Evolutionary conservation across 92 coral and sea anemone species (phyloP).

Genomic region (Meandrina meandrites): DNA sequence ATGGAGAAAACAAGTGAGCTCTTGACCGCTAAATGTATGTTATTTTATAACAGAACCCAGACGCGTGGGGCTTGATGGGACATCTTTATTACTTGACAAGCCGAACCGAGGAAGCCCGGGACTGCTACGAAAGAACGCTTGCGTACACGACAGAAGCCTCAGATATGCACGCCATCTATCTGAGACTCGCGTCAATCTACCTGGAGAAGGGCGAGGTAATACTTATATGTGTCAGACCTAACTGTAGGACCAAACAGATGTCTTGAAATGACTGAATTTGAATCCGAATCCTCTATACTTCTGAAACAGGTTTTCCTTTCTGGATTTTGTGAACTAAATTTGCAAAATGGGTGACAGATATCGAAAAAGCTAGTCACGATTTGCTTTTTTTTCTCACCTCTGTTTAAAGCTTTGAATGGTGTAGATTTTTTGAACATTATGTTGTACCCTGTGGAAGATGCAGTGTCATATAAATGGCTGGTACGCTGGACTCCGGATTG

Average conservation of each 20-base stretch:
- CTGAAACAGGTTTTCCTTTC: too few relatives aligned
- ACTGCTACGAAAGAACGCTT: conserved; percentile 96
- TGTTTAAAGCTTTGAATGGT: too few relatives aligned
- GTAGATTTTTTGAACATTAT: too few relatives aligned
- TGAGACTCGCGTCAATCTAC: conserved; percentile 93
- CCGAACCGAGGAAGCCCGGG: conserved; percentile 85
- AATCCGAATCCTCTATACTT: too few relatives aligned
- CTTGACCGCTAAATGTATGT: not conserved
- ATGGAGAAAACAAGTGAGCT: too few relatives aligned
- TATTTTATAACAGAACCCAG: conserved; percentile 75
- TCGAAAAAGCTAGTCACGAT: not conserved
- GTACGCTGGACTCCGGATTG: too few relatives aligned
- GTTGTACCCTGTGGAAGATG: too few relatives aligned
- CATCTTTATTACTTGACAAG: conserved; percentile 85
- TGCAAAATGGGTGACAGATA: not conserved
- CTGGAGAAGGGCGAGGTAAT: conserved; percentile 86
- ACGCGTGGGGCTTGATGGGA: conserved; percentile 93
- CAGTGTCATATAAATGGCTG: too few relatives aligned
- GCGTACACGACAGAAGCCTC: conserved; percentile 91
- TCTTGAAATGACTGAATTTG: not conserved
- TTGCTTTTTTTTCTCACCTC: too few relatives aligned
- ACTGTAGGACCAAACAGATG: not conserved
- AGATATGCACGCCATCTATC: conserved; percentile 90
- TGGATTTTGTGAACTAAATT: not conserved
- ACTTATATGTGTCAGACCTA: not conserved